phyloP scores from a whole-genome alignment of 2,888 invertebrate genomes.

The Drosophila kanekoi region DNA sequence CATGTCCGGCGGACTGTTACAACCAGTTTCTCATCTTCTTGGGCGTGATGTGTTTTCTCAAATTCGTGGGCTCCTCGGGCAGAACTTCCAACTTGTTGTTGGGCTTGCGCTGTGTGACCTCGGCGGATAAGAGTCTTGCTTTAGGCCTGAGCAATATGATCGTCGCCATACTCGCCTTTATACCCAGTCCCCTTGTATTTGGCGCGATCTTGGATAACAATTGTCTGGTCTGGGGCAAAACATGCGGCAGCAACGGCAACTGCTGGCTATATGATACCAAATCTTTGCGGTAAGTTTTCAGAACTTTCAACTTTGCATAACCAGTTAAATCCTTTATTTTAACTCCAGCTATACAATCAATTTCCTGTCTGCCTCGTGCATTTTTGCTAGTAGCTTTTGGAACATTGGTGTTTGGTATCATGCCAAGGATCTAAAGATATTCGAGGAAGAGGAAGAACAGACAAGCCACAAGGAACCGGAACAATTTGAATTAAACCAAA shows the following conservation, averaged over 20 bases:
- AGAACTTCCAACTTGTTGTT: constrained; percentile 87
- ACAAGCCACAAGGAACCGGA: background rate
- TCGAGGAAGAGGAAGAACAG: constrained; percentile 87
- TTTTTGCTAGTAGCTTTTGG: constrained; percentile 87
- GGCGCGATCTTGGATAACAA: constrained; percentile 88
- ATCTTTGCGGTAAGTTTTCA: constrained; percentile 83
- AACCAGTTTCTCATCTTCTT: constrained; percentile 86
- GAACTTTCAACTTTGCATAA: constrained; percentile 81
- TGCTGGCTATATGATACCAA: constrained; percentile 91
- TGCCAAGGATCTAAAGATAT: constrained; percentile 88
- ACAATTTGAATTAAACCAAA: constrained; percentile 14
- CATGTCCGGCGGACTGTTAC: constrained; percentile 87
- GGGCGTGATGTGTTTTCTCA: constrained; percentile 86
- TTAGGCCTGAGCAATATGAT: constrained; percentile 88
- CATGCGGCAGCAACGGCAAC: constrained; percentile 89
- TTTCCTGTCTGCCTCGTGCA: constrained; percentile 87
- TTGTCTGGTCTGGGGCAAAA: constrained; percentile 90
- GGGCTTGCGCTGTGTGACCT: constrained; percentile 88
- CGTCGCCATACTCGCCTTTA: constrained; percentile 89
- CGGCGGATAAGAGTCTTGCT: constrained; percentile 89
- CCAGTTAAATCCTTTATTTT: constrained; percentile 86
- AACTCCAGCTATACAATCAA: constrained; percentile 70
- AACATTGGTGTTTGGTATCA: constrained; percentile 89
- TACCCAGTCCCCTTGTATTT: constrained; percentile 90
- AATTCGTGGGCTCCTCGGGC: constrained; percentile 86